These are phyloP conservation scores for Calosoma granatense DNA, from an alignment of 1,140 invertebrate genomes.

Conservation along the genomic window DNA sequence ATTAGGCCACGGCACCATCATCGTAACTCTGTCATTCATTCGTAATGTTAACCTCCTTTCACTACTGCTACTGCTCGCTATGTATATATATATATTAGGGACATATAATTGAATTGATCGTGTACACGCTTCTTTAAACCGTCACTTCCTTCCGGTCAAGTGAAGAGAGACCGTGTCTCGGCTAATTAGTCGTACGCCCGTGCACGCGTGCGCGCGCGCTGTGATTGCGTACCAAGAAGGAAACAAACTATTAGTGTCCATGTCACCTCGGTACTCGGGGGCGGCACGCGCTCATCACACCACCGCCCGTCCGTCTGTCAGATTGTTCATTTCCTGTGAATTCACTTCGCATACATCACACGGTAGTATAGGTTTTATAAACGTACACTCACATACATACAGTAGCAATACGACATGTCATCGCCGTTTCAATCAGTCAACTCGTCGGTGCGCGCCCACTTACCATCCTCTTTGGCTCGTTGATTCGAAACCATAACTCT, in stretches of 20 bases:
- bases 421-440: slow-evolving; percentile 3
- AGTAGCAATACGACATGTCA: background rate
- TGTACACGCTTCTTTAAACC: too few species aligned
- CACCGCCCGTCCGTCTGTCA: background rate
- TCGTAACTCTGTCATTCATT: too few species aligned
- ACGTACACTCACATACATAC: background rate
- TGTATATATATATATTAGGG: too few species aligned
- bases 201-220: too few species aligned
- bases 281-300: background rate
- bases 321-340: slow-evolving; percentile 8
- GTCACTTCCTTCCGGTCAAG: background rate
- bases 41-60: too few species aligned
- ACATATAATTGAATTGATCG: too few species aligned
- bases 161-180: background rate
- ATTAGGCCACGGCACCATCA: slow-evolving; percentile 22
- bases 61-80: too few species aligned
- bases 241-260: slow-evolving; percentile 2
- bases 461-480: slow-evolving; percentile 23
- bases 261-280: background rate
- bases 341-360: slow-evolving; percentile 2
- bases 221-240: slow-evolving; percentile 1
- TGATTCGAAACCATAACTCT: slow-evolving; percentile 30
- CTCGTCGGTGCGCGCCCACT: slow-evolving; percentile 18
- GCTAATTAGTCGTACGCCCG: background rate
- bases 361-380: too few species aligned